A percentile compares a stretch with the other conserved stretches of the same genome.
Evolutionary conservation across 2,113 vertebrate species (phyloP).

Genomic region (Perca schrenkii): DNA sequence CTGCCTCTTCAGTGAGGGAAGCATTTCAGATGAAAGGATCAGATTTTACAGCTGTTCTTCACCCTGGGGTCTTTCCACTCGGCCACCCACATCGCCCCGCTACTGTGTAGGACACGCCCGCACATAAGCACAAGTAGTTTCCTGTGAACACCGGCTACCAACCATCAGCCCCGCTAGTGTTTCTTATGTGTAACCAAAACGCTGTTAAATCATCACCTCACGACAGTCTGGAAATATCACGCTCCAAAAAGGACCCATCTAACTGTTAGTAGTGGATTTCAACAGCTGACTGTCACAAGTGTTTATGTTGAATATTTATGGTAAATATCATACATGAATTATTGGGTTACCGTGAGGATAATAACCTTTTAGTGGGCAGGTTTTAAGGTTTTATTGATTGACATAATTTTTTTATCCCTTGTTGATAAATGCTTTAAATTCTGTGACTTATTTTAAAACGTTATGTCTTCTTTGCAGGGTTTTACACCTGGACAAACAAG

Average conservation of each 20-base stretch:
- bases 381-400: conserved; percentile 24
- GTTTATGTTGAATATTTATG: conserved; percentile 54
- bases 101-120: conserved; percentile 24
- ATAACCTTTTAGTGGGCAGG: conserved; percentile 7
- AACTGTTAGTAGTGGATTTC: conserved; percentile 18
- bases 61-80: conserved; percentile 35
- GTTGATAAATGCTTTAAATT: not conserved
- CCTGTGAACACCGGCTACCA: conserved; percentile 12
- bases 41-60: conserved; percentile 35
- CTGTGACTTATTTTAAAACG: not conserved
- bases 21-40: conserved; percentile 30
- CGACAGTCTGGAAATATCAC: conserved; percentile 28
- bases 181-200: conserved; percentile 49
- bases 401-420: not conserved
- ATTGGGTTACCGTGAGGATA: not conserved
- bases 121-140: conserved; percentile 10
- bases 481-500: not conserved
- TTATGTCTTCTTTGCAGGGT: not conserved
- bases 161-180: conserved; percentile 33
- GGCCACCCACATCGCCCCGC: conserved; percentile 61
- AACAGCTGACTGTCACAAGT: conserved; percentile 52
- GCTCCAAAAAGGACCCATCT: conserved; percentile 50
- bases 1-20: not conserved
- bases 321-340: not conserved
- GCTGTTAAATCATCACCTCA: conserved; percentile 54